Base-by-base conservation (phyloP, 1,140 invertebrate species). In the Drosophila leontia region DNA sequence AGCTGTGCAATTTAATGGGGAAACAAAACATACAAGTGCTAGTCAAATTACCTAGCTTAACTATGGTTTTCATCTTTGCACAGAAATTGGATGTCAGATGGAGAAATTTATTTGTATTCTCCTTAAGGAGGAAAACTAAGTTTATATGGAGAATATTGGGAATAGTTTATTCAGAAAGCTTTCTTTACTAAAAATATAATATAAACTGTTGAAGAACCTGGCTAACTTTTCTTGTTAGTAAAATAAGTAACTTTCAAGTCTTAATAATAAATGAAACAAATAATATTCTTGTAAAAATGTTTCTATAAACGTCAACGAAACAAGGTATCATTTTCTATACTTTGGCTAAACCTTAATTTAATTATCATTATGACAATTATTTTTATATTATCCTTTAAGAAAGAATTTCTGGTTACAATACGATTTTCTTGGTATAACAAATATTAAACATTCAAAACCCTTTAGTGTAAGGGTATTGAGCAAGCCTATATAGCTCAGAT, bases 391-490 rank as follows among this genome's bases (percentile, higher is more conserved):
- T 9, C 1, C 2, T 7, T 9, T 8, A 34, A 9, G 7, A 7
- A 34, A 34, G 32, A 34, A 34, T 7, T 7, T 34, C 32, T 34
- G 7, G 8, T 34, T 1, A 34, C 7, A 34, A 34, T 8, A 34
- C 7, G 1, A 8, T 34, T 34, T 34, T 34, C 26, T 34, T 34
- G 32, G 8, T 9, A 34, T 34, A 1, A 34, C 9, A 8, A 34
- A 34, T 9, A 34, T 9, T 34, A 9, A 9, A 34, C 32, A 34
- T 9, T 9, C 8, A 34, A 62, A 62, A 51, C 32, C 23, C 59
- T 51, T 51, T 51, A 23, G 11, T 17, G 39, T 8, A 12, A 70
- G 69, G 53, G 69, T 19, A 71, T 72, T 19, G 8, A n/a, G 3
- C 37, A 8, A 42, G 35, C 57, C 37, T 13, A 35, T 15, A 29